Evolutionary conservation across 2,888 invertebrate genomes (phyloP), one percentile per base, ranked within the genome.

Genomic region (Limnephilus lunatus): DNA sequence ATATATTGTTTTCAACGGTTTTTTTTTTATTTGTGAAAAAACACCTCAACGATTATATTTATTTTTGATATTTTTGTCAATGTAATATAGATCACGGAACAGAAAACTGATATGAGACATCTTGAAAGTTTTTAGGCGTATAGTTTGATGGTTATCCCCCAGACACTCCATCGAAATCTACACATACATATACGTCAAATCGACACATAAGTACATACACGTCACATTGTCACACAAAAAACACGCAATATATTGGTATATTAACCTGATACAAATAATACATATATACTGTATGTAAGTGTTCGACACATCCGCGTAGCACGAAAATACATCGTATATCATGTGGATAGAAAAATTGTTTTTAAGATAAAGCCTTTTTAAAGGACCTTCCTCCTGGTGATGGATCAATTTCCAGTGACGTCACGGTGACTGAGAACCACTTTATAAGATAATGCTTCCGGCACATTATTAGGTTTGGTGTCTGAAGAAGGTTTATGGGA

Each of bases 91-190:
- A 11, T n/a, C 48, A 7, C 7, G 12, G n/a, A 86, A 30, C 86
- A 30, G 48, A 86, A 86, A 86, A 86, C 12, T 86, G 86, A 30
- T 86, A 86, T 30, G 14, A 86, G 39, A 86, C 48, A 44, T 44
- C 39, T 86, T 35, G 86, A 44, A 86, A 86, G 86, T 86, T 86
- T 86, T 86, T 86, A 30, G 39, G n/a, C 11, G 25, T 25, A 44
- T 35, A 44, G 44, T 86, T 86, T n/a, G 86, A 86, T 48, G 44
- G 44, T 86, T n/a, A 86, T 86, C 7, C 86, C 44, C 86, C 30
- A 44, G 86, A 86, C 30, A 86, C n/a, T n/a, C 2, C n/a, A n/a
- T 48, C 44, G 9, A 7, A 68, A 25, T 68, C 25, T 0, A 19
- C 14, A 19, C 53, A 25, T 25, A 19, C 25, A 19, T 5, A 9